Evolutionary conservation across 2,113 vertebrate genomes (phyloP), one percentile per base, ranked within the genome.

Genomic region (Amphilophus citrinellus): DNA sequence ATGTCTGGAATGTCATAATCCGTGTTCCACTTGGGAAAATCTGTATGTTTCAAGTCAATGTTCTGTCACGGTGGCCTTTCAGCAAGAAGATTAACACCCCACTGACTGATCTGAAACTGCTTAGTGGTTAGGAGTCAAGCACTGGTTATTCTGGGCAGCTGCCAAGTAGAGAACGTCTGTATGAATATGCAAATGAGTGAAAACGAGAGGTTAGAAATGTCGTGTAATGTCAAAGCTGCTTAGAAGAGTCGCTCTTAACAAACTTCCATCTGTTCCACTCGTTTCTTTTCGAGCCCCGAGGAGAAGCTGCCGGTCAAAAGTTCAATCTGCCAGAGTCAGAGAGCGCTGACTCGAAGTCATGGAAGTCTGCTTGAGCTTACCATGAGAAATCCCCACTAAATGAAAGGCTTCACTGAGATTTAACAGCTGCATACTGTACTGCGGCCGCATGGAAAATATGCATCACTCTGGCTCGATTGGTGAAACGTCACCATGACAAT

Each of bases 311-410:
- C 10, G 76, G 84, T 85, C 88, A 68, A 61, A 37, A 65, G 80
- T 44, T 42, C 42, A 87, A 53, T 35, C 22, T 47, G 63, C 56
- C 68, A 57, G 66, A 76, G 80, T 75, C 2, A 1, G 65, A 91
- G 66, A 90, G 53, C 24, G 35, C 53, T 58, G 62, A 60, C 58
- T 22, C 7, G 20, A 79, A 79, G 83, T 78, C 58, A 58, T 83
- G 37, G 39, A 84, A 85, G 76, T 75, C 81, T 39, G 80, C 71
- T 80, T 14, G 35, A 86, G 75, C 59, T 89, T 83, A 76, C 73
- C 47, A 76, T 63, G 35, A 68, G 76, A 93, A 90, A 90, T 89
- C 88, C 91, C 62, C 75, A 81, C 42, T 83, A 85, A 88, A 93
- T 91, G 68, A 92, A 87, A 88, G 56, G 76, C 79, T 91, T 92